Evolutionary conservation across 2,888 invertebrate species (phyloP).

Genomic region (Minunthozetes semirufus): DNA sequence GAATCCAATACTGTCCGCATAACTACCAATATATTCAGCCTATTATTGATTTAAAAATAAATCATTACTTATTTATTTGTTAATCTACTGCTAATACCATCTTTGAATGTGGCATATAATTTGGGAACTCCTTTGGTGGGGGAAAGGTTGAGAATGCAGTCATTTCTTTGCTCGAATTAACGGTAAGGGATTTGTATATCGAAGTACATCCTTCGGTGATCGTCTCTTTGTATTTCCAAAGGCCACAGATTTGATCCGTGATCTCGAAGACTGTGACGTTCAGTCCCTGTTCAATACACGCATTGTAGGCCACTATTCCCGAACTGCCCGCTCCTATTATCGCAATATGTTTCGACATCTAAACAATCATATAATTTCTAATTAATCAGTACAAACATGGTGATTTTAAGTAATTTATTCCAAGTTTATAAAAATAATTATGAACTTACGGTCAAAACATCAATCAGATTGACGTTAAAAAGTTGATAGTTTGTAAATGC

Average conservation of each 20-base stretch:
- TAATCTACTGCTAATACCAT: slow-evolving; percentile 41
- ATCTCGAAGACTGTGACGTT: slow-evolving; percentile 48
- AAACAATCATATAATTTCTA: no score
- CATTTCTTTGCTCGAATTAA: slow-evolving; percentile 49
- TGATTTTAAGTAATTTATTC: no score
- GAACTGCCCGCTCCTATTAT: slow-evolving; percentile 50
- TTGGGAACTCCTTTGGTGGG: slow-evolving; percentile 46
- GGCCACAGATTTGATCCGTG: slow-evolving; percentile 46
- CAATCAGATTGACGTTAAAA: no score
- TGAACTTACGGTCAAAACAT: no score
- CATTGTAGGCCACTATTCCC: slow-evolving; percentile 48
- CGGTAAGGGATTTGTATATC: background rate
- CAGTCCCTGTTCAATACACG: slow-evolving; percentile 48
- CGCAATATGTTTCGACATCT: slow-evolving; percentile 34
- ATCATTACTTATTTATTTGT: no score
- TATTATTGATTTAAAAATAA: no score
- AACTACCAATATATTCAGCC: no score
- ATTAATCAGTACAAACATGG: no score
- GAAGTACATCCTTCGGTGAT: slow-evolving; percentile 38
- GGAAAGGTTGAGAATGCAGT: slow-evolving; percentile 49
- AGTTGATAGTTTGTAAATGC: no score
- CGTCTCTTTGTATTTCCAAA: slow-evolving; percentile 46
- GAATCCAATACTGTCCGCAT: background rate
- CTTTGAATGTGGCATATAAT: slow-evolving; percentile 48
- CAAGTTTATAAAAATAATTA: no score